Conservation (phyloP, 2,797 vertebrate species). For the Acanthis flammea region DNA sequence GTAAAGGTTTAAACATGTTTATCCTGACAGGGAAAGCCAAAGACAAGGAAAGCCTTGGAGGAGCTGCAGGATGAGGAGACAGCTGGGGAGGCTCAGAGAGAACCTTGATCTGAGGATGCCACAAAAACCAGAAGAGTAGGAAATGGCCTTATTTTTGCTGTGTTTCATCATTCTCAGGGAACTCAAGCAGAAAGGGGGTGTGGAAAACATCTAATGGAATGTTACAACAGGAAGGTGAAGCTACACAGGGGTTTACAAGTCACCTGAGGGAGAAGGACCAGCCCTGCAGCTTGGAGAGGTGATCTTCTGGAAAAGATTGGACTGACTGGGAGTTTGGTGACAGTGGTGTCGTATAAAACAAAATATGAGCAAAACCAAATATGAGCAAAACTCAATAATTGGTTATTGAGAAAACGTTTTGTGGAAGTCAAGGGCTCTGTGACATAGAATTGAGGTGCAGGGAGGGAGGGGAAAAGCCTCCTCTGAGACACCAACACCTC, state of each 20-base stretch:
- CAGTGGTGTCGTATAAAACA: accelerated
- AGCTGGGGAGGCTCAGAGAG: neutral
- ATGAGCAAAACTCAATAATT: accelerated
- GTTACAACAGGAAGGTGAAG: neutral
- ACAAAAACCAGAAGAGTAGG: neutral
- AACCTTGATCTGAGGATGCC: accelerated
- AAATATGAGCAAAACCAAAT: neutral
- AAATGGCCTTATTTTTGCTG: neutral
- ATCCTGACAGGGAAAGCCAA: neutral
- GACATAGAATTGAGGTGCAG: neutral
- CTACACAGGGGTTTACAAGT: neutral
- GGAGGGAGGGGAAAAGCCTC: neutral
- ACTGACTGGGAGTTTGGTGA: neutral
- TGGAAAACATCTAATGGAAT: neutral
- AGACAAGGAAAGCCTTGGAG: neutral
- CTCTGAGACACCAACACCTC: accelerated
- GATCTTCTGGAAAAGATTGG: neutral
- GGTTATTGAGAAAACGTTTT: accelerated
- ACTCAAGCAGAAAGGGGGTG: neutral
- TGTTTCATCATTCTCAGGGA: neutral
- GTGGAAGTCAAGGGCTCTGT: neutral
- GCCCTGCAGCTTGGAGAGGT: neutral
- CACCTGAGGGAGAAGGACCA: neutral
- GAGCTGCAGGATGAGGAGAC: neutral
- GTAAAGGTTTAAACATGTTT: neutral